Conservation (phyloP, 2,113 vertebrate species). For the Cairina moschata region DNA sequence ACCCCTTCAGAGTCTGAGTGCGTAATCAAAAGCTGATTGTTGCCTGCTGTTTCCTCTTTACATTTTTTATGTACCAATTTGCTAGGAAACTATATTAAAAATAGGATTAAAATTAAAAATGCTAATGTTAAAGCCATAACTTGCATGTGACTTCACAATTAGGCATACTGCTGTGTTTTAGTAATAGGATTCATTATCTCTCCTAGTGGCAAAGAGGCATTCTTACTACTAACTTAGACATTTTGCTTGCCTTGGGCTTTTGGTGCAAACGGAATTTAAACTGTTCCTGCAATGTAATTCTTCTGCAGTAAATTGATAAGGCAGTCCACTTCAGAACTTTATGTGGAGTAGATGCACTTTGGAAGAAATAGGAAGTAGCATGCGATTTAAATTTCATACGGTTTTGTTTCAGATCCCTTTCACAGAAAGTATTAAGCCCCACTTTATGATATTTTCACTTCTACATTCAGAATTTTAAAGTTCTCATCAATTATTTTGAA, state of each 20-base stretch:
- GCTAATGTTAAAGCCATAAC: constrained; percentile 15
- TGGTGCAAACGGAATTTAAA: constrained; percentile 39
- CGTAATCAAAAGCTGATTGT: not conserved
- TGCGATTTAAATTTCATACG: not conserved
- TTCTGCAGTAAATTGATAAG: constrained; percentile 46
- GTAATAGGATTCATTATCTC: constrained; percentile 44
- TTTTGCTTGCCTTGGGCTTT: constrained; percentile 33
- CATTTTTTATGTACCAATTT: not conserved
- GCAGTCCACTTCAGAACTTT: constrained; percentile 28
- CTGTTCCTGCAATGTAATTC: constrained; percentile 20
- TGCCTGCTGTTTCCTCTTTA: constrained; percentile 17
- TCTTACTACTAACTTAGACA: not conserved
- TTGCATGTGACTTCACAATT: constrained; percentile 11
- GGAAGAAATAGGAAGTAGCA: not conserved
- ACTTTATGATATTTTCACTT: not conserved
- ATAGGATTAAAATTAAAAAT: constrained; percentile 9
- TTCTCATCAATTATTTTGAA: not conserved
- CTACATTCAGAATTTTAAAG: not conserved
- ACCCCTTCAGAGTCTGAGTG: not conserved
- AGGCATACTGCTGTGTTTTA: constrained; percentile 24
- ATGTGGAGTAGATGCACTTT: not conserved
- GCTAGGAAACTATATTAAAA: not conserved
- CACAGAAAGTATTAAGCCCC: not conserved
- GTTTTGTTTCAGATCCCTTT: not conserved
- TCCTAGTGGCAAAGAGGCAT: constrained; percentile 10